Evolutionary conservation across 2,797 vertebrate genomes (phyloP), one percentile per base, ranked within the genome.

Genomic region (Balearica regulorum): DNA sequence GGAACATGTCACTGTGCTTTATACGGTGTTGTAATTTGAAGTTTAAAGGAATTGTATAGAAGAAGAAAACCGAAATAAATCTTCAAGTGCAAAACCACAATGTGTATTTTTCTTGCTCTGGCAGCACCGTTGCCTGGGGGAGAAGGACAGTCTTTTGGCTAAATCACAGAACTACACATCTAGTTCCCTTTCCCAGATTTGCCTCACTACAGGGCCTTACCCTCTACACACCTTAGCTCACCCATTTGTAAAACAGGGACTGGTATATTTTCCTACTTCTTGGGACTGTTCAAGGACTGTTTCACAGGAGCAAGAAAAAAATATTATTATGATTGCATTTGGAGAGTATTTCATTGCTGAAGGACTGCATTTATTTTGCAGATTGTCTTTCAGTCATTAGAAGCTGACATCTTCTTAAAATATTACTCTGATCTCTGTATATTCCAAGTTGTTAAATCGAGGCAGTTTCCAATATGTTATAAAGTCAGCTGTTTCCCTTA

Each of bases 391-490:
- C 53, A 80, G 87, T 83, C 41, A 37, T 82, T 76, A 86, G 77
- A 92, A 95, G 20, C n/a, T 22, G 33, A 26, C 41, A 48, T 68
- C 20, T 61, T 83, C 62, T 48, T 57, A 71, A 96, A 96, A 90
- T 54, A 61, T 83, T 93, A 49, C 51, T 65, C 26, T 66, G 75
- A 75, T 64, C 69, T 91, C 48, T 65, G 16, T 76, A 46, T 87
- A 87, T 70, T 78, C 51, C 77, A 92, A 72, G 58, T 66, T 89
- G 19, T 86, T 94, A 83, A 91, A 77, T 35, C 1, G 21, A 76
- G n/a, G 48, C 71, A 51, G n/a, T 90, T 95, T 95, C 57, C 82
- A 73, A 90, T 94, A 92, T 60, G 48, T 53, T 93, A 69, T 17
- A 54, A 75, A 83, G 37, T 66, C 58, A 90, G 72, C 31, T 69